Percentiles rank a stretch among this genome's conserved stretches.
Evolutionary conservation across 2,113 vertebrate genomes (phyloP).

Genomic region (Anguilla japonica): DNA sequence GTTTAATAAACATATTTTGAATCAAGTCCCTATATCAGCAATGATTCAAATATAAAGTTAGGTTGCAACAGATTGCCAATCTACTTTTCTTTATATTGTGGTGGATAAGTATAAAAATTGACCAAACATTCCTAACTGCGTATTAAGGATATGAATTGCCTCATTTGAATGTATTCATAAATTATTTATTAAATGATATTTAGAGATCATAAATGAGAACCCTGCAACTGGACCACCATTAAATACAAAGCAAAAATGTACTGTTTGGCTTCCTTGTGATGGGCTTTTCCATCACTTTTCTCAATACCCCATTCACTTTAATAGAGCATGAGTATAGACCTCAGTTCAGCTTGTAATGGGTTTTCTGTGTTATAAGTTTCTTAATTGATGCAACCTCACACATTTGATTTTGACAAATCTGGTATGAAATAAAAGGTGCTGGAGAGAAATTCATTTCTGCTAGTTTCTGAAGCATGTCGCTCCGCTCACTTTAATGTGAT

Average conservation of each 20-base stretch:
- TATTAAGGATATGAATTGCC: not conserved
- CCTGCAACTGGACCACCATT: not conserved
- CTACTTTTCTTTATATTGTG: not conserved
- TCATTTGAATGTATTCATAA: not conserved
- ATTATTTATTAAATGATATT: not conserved
- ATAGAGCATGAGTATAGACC: not conserved
- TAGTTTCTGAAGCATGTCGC: conserved; percentile 61
- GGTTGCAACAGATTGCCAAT: not conserved
- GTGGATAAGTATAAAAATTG: not conserved
- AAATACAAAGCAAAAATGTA: not conserved
- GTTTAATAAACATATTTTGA: not conserved
- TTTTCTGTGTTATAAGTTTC: conserved; percentile 33
- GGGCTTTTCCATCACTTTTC: not conserved
- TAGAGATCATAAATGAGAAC: not conserved
- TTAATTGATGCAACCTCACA: conserved; percentile 55
- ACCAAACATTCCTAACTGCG: not conserved
- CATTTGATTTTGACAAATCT: conserved; percentile 22
- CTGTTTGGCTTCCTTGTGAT: not conserved
- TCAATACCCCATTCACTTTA: not conserved
- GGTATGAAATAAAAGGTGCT: not conserved
- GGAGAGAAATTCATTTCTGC: conserved; percentile 61
- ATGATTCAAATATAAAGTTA: not conserved
- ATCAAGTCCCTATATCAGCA: not conserved
- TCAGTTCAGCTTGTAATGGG: conserved; percentile 19
- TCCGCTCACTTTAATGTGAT: conserved; percentile 54